Base-by-base conservation (phyloP, 2,888 invertebrate species). In the Tachystola acroxantha region DNA sequence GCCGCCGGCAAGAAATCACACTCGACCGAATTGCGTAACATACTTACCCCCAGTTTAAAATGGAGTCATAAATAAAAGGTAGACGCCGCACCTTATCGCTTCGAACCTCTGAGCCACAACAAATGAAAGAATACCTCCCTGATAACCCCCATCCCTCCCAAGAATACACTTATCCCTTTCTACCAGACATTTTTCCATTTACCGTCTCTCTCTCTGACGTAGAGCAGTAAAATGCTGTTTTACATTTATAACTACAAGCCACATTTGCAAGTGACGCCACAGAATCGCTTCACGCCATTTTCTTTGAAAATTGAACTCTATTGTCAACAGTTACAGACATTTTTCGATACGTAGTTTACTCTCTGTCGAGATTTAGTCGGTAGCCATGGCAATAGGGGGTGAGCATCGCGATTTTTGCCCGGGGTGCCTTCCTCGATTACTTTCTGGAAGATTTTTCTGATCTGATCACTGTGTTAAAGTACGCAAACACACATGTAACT, bases 241-340 rank as follows among this genome's bases (percentile, higher is more conserved):
- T 85, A 87, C 86, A 87, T 86, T 86, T 86, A 86, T 85, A 82
- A 81, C 73, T 82, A 82, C 86, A 81, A 72, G 71, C 69, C 62
- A 54, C 64, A 67, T 64, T 66, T 62, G 60, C 60, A 54, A 54
- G 49, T 50, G 53, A 53, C 52, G 54, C 43, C 45, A 47, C 50
- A 44, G 46, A 36, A 47, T 46, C 42, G 40, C 39, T 37, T 35
- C 26, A 3, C 34, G 19, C 19, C 9, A 10, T 3, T 13, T 20
- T 14, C 27, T 10, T 44, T 42, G 11, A 10, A 57, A 47, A 48
- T 31, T 48, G 37, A 40, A 51, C 55, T 53, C 38, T 66, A 59
- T 54, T 31, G 32, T 34, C 20, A 33, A 38, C 29, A 13, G 29
- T 52, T 66, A 60, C 34, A 48, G 58, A 48, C 47, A 43, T 28